Conservation (phyloP, 1,140 invertebrate genomes). For the Trichogramma pretiosum region DNA sequence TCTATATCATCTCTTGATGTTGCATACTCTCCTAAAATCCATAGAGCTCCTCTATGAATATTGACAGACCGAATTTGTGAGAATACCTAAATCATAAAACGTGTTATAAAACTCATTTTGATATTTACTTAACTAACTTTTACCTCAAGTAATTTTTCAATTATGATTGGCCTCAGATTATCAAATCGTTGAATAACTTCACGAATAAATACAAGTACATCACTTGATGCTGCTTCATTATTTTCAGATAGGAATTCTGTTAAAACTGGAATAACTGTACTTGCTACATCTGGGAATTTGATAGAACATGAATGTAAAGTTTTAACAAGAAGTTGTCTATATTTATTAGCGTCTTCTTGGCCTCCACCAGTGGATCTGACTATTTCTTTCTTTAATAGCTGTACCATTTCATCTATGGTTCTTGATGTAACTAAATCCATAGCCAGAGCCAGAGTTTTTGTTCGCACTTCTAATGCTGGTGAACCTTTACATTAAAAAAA, state of each 20-base stretch:
- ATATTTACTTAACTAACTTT: not conserved
- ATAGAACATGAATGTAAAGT: constrained; percentile 93
- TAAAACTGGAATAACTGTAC: constrained; percentile 86
- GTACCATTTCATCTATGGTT: constrained; percentile 93
- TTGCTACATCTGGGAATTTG: constrained; percentile 96
- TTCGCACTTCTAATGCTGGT: constrained; percentile 88
- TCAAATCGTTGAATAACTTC: constrained; percentile 92
- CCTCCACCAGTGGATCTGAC: constrained; percentile 85
- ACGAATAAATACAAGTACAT: constrained; percentile 90
- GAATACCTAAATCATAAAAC: constrained; percentile 45
- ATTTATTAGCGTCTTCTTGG: constrained; percentile 92
- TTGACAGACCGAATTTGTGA: constrained; percentile 72
- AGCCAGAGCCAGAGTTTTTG: constrained; percentile 77
- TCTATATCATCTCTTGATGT: constrained; percentile 68
- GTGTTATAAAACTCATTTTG: not conserved
- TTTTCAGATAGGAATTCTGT: constrained; percentile 94
- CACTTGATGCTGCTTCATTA: constrained; percentile 78
- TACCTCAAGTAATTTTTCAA: constrained; percentile 54
- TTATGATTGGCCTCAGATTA: constrained; percentile 66
- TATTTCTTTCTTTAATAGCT: constrained; percentile 90
- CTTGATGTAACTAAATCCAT: constrained; percentile 89
- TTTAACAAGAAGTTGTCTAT: constrained; percentile 88
- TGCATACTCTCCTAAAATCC: constrained; percentile 96
- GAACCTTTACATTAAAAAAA: constrained; percentile 36
- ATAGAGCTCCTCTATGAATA: constrained; percentile 90